These are phyloP conservation scores for Etia nguti DNA, from an alignment of 2,113 vertebrate genomes.

Conservation along the genomic window DNA sequence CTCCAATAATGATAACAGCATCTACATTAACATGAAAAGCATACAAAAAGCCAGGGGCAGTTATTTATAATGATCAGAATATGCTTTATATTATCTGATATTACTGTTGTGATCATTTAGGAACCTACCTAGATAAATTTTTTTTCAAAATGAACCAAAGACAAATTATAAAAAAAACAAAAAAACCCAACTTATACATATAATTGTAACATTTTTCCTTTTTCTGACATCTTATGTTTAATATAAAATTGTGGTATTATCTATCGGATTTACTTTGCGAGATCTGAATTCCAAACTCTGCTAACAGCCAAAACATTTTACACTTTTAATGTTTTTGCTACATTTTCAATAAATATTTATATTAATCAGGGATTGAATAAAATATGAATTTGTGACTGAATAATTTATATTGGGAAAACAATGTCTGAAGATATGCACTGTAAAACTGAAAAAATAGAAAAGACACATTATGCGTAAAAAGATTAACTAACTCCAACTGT, in stretches of 20 bases:
- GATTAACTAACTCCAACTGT: too few species aligned
- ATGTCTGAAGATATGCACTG: too few species aligned
- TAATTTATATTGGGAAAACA: too few species aligned
- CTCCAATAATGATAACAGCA: background rate
- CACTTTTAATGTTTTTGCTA: background rate
- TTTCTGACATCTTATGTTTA: background rate
- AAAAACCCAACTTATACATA: background rate
- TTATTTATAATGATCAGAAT: background rate
- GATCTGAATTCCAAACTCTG: background rate
- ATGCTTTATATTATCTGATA: background rate
- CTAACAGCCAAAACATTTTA: background rate
- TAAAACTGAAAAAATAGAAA: too few species aligned
- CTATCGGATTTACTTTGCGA: background rate
- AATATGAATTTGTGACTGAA: too few species aligned
- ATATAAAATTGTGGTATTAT: accelerated
- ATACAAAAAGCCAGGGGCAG: background rate
- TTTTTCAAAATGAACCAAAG: background rate
- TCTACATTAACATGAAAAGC: background rate
- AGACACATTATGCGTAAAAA: too few species aligned
- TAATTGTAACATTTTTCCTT: background rate
- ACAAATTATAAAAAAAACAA: background rate
- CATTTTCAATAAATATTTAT: background rate
- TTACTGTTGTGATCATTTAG: background rate
- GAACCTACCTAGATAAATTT: background rate
- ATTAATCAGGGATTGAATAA: too few species aligned